A percentile compares a stretch with the other conserved stretches of the same genome.
Conservation (phyloP, 2,888 invertebrate genomes). For the Amblyjoppa proteus region DNA sequence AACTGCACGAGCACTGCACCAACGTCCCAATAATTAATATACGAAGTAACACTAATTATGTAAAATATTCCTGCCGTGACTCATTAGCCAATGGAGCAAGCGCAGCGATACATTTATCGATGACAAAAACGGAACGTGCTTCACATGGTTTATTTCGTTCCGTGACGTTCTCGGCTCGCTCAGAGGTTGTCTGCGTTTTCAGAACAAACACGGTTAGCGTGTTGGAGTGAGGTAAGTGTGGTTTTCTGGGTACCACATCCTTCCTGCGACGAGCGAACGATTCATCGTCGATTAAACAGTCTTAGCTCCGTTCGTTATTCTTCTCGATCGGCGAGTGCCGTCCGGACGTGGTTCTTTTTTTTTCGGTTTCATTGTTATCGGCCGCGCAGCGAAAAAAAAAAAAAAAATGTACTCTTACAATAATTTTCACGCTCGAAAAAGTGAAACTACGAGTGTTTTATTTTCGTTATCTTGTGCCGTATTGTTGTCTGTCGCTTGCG, state of each 20-base stretch:
- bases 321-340: neutral
- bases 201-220: constrained; percentile 40
- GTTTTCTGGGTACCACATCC: constrained; percentile 73
- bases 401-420: neutral
- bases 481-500: neutral
- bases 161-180: constrained; percentile 27
- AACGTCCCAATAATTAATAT: neutral
- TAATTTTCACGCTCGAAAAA: neutral
- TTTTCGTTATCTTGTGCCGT: neutral
- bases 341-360: neutral
- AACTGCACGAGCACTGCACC: too few species aligned
- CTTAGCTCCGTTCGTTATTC: constrained; percentile 34
- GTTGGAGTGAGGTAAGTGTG: constrained; percentile 71
- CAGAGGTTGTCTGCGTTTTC: constrained; percentile 32
- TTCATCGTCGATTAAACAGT: constrained; percentile 42
- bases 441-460: neutral
- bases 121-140: constrained; percentile 46
- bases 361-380: neutral
- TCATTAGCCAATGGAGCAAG: constrained; percentile 22
- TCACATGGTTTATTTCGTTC: constrained; percentile 3
- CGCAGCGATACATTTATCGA: constrained; percentile 9
- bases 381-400: neutral
- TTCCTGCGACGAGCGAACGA: constrained; percentile 64
- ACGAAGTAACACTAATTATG: constrained; percentile 28
- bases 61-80: constrained; percentile 20